Evolutionary conservation across 2,888 invertebrate species (phyloP).

Genomic region (Plagiodera versicolora): DNA sequence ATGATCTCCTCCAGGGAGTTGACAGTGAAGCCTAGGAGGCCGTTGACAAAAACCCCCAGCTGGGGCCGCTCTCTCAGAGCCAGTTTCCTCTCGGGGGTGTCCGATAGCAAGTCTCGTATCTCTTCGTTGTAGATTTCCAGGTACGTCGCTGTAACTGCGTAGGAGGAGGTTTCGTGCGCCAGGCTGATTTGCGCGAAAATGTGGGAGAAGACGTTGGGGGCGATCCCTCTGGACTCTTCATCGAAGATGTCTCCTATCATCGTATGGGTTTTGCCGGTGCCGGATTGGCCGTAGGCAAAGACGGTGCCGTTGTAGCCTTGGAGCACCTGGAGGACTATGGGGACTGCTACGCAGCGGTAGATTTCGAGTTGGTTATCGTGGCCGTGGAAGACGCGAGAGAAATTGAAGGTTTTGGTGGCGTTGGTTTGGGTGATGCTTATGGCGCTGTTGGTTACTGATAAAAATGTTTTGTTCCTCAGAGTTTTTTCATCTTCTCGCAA

Average conservation of each 20-base stretch:
- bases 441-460: constrained; percentile 64
- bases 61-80: constrained; percentile 94
- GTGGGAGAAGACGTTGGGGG: constrained; percentile 97
- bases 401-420: constrained; percentile 83
- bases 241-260: constrained; percentile 89
- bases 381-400: constrained; percentile 87
- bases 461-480: constrained; percentile 6
- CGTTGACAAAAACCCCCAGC: constrained; percentile 94
- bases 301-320: constrained; percentile 93
- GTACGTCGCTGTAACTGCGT: constrained; percentile 93
- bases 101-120: constrained; percentile 81
- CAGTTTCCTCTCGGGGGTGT: constrained; percentile 66
- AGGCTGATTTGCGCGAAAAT: constrained; percentile 95
- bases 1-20: constrained; percentile 95
- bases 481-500: constrained; percentile 73
- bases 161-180: constrained; percentile 74
- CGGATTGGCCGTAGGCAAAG: constrained; percentile 85
- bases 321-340: constrained; percentile 91
- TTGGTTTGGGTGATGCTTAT: constrained; percentile 69
- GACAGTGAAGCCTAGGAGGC: constrained; percentile 90
- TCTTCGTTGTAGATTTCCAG: constrained; percentile 98
- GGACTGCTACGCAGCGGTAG: constrained; percentile 90
- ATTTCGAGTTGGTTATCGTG: constrained; percentile 85
- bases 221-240: constrained; percentile 88
- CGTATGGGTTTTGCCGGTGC: constrained; percentile 96